phyloP scores from a whole-genome alignment of 2,888 invertebrate genomes.

The Nineta flava region DNA sequence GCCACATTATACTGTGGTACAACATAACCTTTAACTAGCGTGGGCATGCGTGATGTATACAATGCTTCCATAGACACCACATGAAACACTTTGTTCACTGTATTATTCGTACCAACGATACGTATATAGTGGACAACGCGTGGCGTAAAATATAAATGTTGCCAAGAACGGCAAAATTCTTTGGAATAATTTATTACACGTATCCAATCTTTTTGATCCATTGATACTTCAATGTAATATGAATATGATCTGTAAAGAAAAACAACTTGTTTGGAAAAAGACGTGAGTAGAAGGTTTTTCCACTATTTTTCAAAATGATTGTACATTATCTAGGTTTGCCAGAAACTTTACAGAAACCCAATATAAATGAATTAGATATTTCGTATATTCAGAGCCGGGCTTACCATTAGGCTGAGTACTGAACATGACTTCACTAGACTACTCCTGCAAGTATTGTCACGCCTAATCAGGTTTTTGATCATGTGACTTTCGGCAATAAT shows the following conservation, averaged over 20 bases:
- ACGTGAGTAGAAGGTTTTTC: too few species aligned
- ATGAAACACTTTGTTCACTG: constrained; percentile 90
- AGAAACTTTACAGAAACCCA: too few species aligned
- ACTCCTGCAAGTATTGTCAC: too few species aligned
- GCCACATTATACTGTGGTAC: constrained; percentile 85
- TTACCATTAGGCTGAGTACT: too few species aligned
- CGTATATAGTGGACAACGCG: constrained; percentile 74
- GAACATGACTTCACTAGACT: too few species aligned
- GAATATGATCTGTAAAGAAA: constrained; percentile 52
- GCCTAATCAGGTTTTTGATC: too few species aligned
- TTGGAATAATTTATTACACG: constrained; percentile 82
- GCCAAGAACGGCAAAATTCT: constrained; percentile 93
- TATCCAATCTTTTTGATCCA: constrained; percentile 91
- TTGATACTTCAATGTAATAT: constrained; percentile 85
- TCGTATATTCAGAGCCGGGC: too few species aligned
- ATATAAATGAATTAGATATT: too few species aligned
- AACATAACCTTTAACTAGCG: constrained; percentile 56
- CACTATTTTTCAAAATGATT: too few species aligned
- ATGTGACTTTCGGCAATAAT: too few species aligned
- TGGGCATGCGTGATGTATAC: constrained; percentile 62
- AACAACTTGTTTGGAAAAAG: too few species aligned
- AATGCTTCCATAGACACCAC: constrained; percentile 83
- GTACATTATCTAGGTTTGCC: too few species aligned
- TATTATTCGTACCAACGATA: constrained; percentile 83
- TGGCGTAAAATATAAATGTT: constrained; percentile 80